These are phyloP conservation scores for Poeciliopsis turneri DNA, from an alignment of 2,797 vertebrate genomes.

Conservation along the genomic window DNA sequence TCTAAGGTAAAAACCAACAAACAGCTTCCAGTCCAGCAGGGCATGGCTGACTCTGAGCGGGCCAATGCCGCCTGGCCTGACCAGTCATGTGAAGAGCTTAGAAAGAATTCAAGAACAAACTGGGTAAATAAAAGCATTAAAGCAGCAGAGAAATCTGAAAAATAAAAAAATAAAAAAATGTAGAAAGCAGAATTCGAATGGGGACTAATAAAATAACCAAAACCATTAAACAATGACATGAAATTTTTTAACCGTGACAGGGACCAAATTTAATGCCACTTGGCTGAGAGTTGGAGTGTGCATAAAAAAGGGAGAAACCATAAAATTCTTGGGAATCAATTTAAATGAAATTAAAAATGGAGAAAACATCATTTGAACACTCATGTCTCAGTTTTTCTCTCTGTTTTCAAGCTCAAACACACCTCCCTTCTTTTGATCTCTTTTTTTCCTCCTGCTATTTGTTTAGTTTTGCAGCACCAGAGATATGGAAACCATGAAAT, in stretches of 20 bases:
- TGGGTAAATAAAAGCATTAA: neutral
- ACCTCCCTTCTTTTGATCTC: neutral
- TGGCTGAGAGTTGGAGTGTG: neutral
- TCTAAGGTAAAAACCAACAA: too few species aligned
- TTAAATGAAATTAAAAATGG: neutral
- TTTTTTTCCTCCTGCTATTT: neutral
- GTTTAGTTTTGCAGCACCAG: neutral
- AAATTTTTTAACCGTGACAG: neutral
- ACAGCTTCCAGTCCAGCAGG: too few species aligned
- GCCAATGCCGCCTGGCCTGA: too few species aligned
- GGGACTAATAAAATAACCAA: conserved; percentile 2
- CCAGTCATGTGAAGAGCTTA: neutral
- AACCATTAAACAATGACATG: neutral
- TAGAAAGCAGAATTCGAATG: neutral
- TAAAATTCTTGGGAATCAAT: neutral
- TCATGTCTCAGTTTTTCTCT: neutral
- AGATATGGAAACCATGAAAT: neutral
- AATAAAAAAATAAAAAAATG: too few species aligned
- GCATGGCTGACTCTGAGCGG: too few species aligned
- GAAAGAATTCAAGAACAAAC: neutral
- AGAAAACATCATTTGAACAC: neutral
- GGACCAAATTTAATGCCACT: neutral
- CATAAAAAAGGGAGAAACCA: neutral
- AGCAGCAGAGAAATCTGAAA: neutral
- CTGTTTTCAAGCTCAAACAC: neutral